phyloP scores from a whole-genome alignment of 2,113 vertebrate genomes.

The Nansenia antarctica region DNA sequence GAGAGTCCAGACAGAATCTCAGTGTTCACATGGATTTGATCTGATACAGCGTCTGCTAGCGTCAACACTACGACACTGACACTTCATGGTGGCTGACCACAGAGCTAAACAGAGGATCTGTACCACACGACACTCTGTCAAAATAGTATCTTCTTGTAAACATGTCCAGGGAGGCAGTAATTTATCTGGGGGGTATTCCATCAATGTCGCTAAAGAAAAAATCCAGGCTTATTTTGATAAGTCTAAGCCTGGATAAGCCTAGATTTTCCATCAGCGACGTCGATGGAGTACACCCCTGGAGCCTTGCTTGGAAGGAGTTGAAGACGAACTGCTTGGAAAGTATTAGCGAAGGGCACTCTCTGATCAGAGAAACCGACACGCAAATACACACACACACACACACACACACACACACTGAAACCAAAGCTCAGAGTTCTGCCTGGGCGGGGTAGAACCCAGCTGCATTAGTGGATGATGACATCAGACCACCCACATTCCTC shows the following conservation, averaged over 20 bases:
- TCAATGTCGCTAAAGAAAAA: too few species aligned
- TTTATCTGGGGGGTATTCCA: too few species aligned
- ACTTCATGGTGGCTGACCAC: neutral
- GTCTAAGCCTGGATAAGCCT: too few species aligned
- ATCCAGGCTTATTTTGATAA: too few species aligned
- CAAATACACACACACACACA: slow-evolving; percentile 12
- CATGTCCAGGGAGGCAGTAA: too few species aligned
- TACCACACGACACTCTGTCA: too few species aligned
- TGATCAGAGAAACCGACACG: too few species aligned
- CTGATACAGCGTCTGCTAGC: neutral
- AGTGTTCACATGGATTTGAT: neutral
- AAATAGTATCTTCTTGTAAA: too few species aligned
- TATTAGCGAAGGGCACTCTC: neutral
- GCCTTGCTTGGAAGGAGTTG: too few species aligned
- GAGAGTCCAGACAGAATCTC: neutral
- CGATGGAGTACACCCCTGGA: too few species aligned
- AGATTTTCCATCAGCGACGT: too few species aligned
- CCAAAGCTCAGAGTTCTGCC: slow-evolving; percentile 20
- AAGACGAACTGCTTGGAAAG: slow-evolving; percentile 22
- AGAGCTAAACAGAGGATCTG: neutral
- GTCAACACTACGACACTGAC: neutral
- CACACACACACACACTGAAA: slow-evolving; percentile 44
- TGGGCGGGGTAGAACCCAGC: slow-evolving; percentile 61
- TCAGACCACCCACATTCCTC: slow-evolving; percentile 68
- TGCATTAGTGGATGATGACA: slow-evolving; percentile 58